phyloP scores from a whole-genome alignment of 2,113 vertebrate species.

The Phycodurus eques region DNA sequence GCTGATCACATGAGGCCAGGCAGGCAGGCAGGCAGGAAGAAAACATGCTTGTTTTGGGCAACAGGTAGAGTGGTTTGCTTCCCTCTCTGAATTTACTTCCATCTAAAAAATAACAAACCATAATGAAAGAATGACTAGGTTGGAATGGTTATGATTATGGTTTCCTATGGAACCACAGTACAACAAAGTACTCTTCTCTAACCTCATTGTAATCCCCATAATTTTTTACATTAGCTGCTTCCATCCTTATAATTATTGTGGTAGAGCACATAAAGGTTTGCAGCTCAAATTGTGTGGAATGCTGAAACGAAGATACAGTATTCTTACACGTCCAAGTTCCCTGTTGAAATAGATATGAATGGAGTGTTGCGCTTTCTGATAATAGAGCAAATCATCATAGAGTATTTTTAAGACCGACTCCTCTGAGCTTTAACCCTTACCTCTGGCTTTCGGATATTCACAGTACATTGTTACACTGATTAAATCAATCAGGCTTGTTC shows the following conservation, averaged over 20 bases:
- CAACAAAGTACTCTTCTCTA: constrained; percentile 1
- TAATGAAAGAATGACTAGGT: not conserved
- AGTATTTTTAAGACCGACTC: constrained; percentile 11
- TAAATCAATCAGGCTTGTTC: constrained; percentile 25
- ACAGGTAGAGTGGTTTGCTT: constrained; percentile 10
- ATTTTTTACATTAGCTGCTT: constrained; percentile 14
- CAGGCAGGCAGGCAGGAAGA: constrained; percentile 49
- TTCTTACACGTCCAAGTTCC: too few relatives aligned
- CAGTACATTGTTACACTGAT: not conserved
- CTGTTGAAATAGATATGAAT: constrained; percentile 1
- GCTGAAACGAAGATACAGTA: too few relatives aligned
- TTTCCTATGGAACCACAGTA: not conserved
- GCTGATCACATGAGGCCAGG: constrained; percentile 54
- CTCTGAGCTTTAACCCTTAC: constrained; percentile 16
- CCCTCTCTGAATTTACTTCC: constrained; percentile 43
- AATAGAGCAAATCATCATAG: constrained; percentile 27
- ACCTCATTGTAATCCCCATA: constrained; percentile 12
- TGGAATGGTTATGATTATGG: not conserved
- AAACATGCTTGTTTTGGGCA: constrained; percentile 3
- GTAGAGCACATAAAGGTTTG: constrained; percentile 33
- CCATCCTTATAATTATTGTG: constrained; percentile 45
- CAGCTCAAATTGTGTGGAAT: constrained; percentile 24
- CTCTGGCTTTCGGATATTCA: constrained; percentile 36
- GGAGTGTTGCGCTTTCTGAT: constrained; percentile 35
- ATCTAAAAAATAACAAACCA: not conserved